Evolutionary conservation across 2,888 invertebrate species (phyloP), one percentile per base, ranked within the genome.

Genomic region (Dione vanillae): DNA sequence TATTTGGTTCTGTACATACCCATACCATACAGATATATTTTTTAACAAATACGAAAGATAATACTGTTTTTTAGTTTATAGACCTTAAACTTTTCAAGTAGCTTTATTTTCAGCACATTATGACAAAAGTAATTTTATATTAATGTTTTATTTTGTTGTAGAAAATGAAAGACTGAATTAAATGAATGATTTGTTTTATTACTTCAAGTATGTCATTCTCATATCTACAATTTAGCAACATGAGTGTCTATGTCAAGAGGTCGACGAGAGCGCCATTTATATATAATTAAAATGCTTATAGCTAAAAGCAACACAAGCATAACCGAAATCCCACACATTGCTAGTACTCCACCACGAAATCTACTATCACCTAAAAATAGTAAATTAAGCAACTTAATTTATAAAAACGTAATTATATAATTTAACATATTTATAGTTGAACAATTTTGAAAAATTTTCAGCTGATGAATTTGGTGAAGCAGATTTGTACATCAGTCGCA

Each of bases 291-390:
- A 58, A 75, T 73, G 71, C 78, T 78, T 49, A 69, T 71, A 69
- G 73, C 69, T n/a, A 78, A 62, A 52, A 79, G 54, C 56, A 79
- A 67, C 62, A 95, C 81, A 62, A 95, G 82, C 64, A 94, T 83
- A 40, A 94, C 91, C 74, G 95, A 94, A 20, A 94, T 86, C 56
- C 93, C 95, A 71, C 94, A 92, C 84, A 95, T 90, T 0, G 95
- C 95, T 78, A 95, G 94, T 78, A 95, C 94, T 40, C 95, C 95
- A 74, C 95, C 95, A 11, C 94, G 91, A 72, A 95, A 91, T 65
- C 94, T 92, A 71, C 77, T 81, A 73, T 85, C 91, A 80, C 82
- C 92, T 92, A 78, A 16, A 85, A 74, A 43, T 37, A 16, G 11
- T 16, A 47, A 9, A 37, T 16, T 56, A 35, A 35, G 10, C 14